These are phyloP conservation scores for Oreonectes daqikongensis DNA, from an alignment of 2,797 vertebrate species.

Conservation along the genomic window DNA sequence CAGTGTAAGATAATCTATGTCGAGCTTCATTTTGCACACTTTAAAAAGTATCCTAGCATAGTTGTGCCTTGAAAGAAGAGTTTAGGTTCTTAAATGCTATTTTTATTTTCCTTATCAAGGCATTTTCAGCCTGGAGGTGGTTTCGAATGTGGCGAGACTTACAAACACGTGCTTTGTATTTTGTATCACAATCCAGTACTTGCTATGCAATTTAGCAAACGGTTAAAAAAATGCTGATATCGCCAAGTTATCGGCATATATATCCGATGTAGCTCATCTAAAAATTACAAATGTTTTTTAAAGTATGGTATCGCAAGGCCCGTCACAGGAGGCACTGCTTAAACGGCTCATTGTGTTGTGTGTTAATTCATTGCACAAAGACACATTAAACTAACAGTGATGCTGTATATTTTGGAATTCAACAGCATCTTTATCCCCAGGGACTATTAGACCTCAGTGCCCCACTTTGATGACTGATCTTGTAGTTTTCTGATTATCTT, in stretches of 20 bases:
- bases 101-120: not conserved
- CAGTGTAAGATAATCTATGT: not conserved
- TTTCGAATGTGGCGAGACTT: not conserved
- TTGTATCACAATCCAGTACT: constrained; percentile 21
- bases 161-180: not conserved
- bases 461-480: not conserved
- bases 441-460: not conserved
- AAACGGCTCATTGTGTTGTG: not conserved
- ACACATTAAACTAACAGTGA: not conserved
- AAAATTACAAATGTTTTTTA: not conserved
- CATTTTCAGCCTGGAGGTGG: not conserved
- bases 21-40: constrained; percentile 45
- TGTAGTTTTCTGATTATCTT: not conserved
- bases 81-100: constrained; percentile 7
- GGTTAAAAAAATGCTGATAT: not conserved
- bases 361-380: not conserved
- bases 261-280: not conserved
- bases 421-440: not conserved
- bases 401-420: not conserved
- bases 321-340: not conserved
- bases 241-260: not conserved
- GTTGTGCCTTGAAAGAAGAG: constrained; percentile 34
- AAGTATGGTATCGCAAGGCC: not conserved
- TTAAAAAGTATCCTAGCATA: constrained; percentile 15
- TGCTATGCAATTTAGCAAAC: constrained; percentile 37